These are phyloP conservation scores for Leptopilina myrica DNA, from an alignment of 2,888 invertebrate species.

Conservation along the genomic window DNA sequence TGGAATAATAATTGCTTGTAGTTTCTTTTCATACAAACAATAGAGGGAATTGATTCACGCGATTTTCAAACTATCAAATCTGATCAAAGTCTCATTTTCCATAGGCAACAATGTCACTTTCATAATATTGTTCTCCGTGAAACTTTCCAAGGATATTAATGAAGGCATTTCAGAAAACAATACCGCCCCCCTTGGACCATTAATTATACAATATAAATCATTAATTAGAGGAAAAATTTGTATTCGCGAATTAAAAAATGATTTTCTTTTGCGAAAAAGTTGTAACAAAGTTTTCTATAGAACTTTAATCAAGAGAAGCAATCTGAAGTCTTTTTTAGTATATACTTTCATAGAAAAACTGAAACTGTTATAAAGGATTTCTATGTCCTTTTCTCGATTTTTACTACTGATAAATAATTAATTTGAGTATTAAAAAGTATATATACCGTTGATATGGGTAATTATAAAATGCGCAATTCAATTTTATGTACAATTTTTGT, in stretches of 20 bases:
- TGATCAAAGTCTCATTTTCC: slow-evolving; percentile 18
- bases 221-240: slow-evolving; percentile 1
- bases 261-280: not conserved
- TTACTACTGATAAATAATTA: too few species aligned
- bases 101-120: not conserved
- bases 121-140: slow-evolving; percentile 52
- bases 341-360: too few species aligned
- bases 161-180: slow-evolving; percentile 46
- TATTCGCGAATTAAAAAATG: not conserved
- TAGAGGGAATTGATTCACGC: not conserved
- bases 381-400: too few species aligned
- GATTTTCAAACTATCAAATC: not conserved
- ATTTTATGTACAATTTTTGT: too few species aligned
- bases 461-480: too few species aligned
- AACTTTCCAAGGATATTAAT: slow-evolving; percentile 58
- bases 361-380: too few species aligned
- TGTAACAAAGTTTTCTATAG: too few species aligned
- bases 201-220: not conserved
- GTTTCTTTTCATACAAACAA: not conserved
- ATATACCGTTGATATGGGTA: too few species aligned
- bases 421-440: too few species aligned
- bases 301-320: too few species aligned
- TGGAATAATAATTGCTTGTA: too few species aligned
- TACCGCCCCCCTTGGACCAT: not conserved
- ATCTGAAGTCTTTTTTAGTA: too few species aligned